Evolutionary conservation across 2,888 invertebrate genomes (phyloP), one percentile per base, ranked within the genome.

Genomic region (Chaetoderma sp.): DNA sequence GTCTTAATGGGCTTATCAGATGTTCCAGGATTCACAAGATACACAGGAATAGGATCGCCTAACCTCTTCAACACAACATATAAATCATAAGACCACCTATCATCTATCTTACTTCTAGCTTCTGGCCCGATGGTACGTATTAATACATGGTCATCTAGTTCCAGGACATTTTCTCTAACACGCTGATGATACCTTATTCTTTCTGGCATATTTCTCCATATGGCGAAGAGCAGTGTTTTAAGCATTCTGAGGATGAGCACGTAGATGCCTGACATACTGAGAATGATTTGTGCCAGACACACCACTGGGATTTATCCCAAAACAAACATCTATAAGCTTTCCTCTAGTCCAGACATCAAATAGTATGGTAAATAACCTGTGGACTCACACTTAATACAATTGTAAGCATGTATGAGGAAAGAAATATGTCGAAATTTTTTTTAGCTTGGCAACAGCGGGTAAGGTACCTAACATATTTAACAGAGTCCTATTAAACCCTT

Each of bases 381-480:
- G 6, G 65, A 18, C 21, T 65, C 70, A 63, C 56, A 45, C 33
- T n/a, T 45, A 10, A 62, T 62, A 23, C 58, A 56, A 32, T 71
- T 71, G 27, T 71, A 68, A 0, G 63, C 65, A 27, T 63, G 59
- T 2, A 68, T 60, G 21, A 70, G 18, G 10, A 47, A 28, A 3
- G 62, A 13, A 1, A 59, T 42, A 60, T 63, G 42, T 21, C 30
- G 27, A 23, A 50, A 62, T 63, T 68, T 68, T n/a, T 63, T 54
- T 1, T 21, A n/a, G 18, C 28, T 68, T 68, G 36, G 65, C 33
- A 2, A 56, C 62, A 39, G n/a, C 27, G 2, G 50, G 39, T 13
- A 71, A n/a, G 13, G 66, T 68, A 33, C 65, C 65, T 6, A 71
- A 21, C 63, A 65, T 68, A 21, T 56, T 60, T 6, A 67, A 25